These are phyloP conservation scores for Drosophila neutralis DNA, from an alignment of 2,888 invertebrate species.

Conservation along the genomic window DNA sequence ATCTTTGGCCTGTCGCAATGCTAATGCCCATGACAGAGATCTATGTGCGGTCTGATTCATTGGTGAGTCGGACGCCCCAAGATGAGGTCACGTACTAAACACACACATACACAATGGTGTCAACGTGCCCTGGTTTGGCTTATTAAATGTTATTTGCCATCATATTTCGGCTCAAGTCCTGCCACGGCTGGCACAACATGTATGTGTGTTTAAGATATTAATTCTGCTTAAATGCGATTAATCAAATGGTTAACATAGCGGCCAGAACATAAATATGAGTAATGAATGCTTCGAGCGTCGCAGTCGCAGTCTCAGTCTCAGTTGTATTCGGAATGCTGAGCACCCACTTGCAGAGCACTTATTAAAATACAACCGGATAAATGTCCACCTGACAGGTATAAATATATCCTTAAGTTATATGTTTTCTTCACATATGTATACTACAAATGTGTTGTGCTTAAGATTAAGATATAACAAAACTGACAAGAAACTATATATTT, in stretches of 20 bases:
- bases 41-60: constrained; percentile 79
- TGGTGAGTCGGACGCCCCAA: constrained; percentile 35
- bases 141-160: constrained; percentile 70
- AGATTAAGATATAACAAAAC: not conserved
- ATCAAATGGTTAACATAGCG: constrained; percentile 44
- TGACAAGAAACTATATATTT: not conserved
- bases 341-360: not conserved
- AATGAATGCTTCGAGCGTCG: constrained; percentile 34
- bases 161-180: constrained; percentile 20
- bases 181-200: not conserved
- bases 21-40: constrained; percentile 75
- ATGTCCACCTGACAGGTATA: constrained; percentile 1
- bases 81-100: constrained; percentile 64
- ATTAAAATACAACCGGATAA: constrained; percentile 6
- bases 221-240: constrained; percentile 73
- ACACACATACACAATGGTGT: constrained; percentile 31
- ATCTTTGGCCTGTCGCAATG: constrained; percentile 62
- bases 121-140: constrained; percentile 69
- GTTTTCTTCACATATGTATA: not conserved
- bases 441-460: not conserved
- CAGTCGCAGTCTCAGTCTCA: constrained; percentile 6
- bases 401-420: not conserved
- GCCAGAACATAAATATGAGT: constrained; percentile 26
- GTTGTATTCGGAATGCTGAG: constrained; percentile 4
- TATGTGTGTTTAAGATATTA: constrained; percentile 64